Evolutionary conservation across 2,113 vertebrate genomes (phyloP).

Genomic region (Scortum barcoo): DNA sequence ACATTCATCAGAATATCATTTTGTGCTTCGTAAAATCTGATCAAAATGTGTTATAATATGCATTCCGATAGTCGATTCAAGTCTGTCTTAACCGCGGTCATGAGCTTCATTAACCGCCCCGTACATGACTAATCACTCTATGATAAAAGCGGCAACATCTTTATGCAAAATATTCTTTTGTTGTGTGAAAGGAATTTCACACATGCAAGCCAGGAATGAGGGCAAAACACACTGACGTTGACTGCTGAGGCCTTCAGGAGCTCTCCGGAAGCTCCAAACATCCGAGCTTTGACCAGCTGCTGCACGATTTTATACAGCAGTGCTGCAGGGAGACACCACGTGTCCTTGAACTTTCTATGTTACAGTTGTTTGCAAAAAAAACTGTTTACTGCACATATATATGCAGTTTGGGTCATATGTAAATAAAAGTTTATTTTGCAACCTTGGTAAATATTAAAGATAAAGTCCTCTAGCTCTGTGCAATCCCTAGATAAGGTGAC

Average conservation of each 20-base stretch:
- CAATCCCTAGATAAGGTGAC: neutral
- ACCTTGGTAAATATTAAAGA: neutral
- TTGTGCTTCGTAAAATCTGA: neutral
- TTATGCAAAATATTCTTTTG: constrained; percentile 51
- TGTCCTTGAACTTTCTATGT: neutral
- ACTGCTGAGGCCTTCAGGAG: constrained; percentile 51
- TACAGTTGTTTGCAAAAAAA: neutral
- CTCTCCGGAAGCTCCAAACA: constrained; percentile 22
- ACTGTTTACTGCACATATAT: neutral
- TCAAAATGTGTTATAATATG: neutral
- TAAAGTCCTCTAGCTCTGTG: neutral
- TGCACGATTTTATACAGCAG: neutral
- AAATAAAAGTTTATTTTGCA: neutral
- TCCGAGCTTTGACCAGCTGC: neutral
- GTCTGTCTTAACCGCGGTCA: neutral
- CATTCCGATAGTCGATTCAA: neutral
- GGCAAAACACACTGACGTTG: constrained; percentile 41
- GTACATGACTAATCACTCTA: neutral
- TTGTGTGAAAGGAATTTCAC: constrained; percentile 75
- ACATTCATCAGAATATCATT: neutral
- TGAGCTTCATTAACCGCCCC: neutral
- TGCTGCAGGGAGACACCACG: neutral
- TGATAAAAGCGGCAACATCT: constrained; percentile 16
- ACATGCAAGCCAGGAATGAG: constrained; percentile 64
- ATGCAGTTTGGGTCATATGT: neutral